These are phyloP conservation scores for Oenanthe melanoleuca DNA, from an alignment of 2,113 vertebrate genomes.

Conservation along the genomic window DNA sequence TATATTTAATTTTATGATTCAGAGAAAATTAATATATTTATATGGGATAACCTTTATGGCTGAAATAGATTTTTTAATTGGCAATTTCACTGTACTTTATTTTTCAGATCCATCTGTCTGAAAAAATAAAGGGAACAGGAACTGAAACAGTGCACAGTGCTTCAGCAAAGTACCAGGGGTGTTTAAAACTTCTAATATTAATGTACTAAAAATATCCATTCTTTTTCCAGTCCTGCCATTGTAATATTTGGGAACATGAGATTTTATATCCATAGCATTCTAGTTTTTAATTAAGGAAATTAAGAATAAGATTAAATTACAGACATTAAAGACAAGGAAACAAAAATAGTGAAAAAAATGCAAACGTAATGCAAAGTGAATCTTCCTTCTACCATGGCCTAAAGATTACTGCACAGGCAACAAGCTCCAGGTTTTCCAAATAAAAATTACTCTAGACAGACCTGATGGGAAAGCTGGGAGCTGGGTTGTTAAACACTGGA, in stretches of 20 bases:
- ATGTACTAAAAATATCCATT: not conserved
- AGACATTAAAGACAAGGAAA: not conserved
- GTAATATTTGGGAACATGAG: not conserved
- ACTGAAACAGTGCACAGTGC: accelerated
- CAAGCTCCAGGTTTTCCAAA: not conserved
- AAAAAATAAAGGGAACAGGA: not conserved
- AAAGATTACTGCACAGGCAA: not conserved
- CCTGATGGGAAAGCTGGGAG: not conserved
- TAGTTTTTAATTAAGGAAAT: not conserved
- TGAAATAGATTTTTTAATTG: not conserved
- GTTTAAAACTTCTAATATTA: not conserved
- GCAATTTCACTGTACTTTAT: not conserved
- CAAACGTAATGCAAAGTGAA: not conserved
- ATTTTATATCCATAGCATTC: not conserved
- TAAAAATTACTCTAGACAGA: not conserved
- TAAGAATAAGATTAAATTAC: not conserved
- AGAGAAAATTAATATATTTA: not conserved
- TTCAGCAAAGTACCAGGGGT: not conserved
- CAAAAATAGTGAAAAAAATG: not conserved
- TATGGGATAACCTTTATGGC: not conserved
- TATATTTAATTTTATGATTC: not conserved
- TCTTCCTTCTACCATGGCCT: not conserved
- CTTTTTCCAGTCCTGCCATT: not conserved
- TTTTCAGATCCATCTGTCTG: not conserved
- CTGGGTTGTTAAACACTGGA: not conserved